Percentiles rank a stretch among this genome's conserved stretches.
Conservation (phyloP, 2,113 vertebrate species). For the Erythrocebus patas region DNA sequence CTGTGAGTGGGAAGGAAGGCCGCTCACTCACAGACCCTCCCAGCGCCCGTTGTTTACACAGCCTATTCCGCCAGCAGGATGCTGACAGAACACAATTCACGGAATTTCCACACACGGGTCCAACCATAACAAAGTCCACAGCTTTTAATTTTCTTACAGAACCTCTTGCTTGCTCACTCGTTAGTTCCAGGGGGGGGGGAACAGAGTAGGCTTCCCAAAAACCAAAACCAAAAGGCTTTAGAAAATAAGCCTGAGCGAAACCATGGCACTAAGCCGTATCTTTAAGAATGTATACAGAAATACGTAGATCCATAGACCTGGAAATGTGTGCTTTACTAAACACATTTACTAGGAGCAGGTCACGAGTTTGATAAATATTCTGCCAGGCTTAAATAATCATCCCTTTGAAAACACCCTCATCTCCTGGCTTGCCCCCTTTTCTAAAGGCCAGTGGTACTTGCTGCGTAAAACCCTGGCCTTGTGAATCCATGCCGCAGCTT, state of each 20-base stretch:
- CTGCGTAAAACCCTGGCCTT: not conserved
- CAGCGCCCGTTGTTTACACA: constrained; percentile 66
- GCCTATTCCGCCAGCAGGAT: constrained; percentile 57
- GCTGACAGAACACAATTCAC: constrained; percentile 73
- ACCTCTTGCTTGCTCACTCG: constrained; percentile 63
- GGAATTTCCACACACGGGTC: constrained; percentile 76
- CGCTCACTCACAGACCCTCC: constrained; percentile 51
- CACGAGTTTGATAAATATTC: not conserved
- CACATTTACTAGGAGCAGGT: not conserved
- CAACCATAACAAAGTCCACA: constrained; percentile 75
- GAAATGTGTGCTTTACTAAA: not conserved
- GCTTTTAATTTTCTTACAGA: constrained; percentile 74
- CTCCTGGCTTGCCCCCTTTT: not conserved
- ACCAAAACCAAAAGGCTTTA: constrained; percentile 62
- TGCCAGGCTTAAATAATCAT: not conserved
- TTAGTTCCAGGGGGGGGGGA: constrained; percentile 47
- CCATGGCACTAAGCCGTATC: not conserved
- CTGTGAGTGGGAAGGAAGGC: constrained; percentile 40
- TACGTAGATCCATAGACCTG: not conserved
- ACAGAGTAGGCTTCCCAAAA: constrained; percentile 57
- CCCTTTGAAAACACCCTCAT: not conserved
- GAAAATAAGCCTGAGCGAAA: constrained; percentile 51
- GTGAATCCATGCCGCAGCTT: not conserved
- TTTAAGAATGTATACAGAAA: not conserved
- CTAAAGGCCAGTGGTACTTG: not conserved